Evolutionary conservation across 2,888 invertebrate genomes (phyloP), one percentile per base, ranked within the genome.

Genomic region (Sericinus montela): DNA sequence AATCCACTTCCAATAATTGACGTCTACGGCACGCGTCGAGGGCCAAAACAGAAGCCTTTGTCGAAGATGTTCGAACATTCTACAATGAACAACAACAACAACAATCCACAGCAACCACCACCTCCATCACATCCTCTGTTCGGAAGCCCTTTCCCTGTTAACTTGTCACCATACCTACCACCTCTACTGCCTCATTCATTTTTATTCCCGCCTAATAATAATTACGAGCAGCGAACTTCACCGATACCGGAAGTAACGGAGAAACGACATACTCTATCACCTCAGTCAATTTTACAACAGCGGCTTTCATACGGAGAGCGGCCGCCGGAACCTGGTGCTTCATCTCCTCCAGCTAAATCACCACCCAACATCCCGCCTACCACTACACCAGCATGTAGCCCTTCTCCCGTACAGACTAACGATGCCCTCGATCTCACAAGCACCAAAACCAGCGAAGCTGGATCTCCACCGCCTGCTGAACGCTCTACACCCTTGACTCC

Each of bases 1-100:
- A 97, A 97, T 77, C 96, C 96, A 0, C 75, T 94, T 30, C 94
- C 95, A 0, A 94, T 97, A 11, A 96, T 98, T 47, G 97, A 97
- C 74, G 94, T 97, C 0, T 97, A 97, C 67, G 97, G 97, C 25
- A 96, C 96, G 0, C 90, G 97, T 3, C 91, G 97, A 1, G 97
- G 97, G 0, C 97, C 97, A 0, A 95, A 96, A 64, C 92, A 91
- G 57, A 86, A 88, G 49, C 71, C 84, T 0, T 55, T 81, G 28
- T 71, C 75, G 5, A 87, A 87, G 59, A 74, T 81, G 64, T 81
- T 77, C 37, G 85, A 86, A 15, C 78, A 75, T 38, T 75, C 74
- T 13, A 55, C 63, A 2, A 74, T 80, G 0, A 70, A 67, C 36
- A 70, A 67, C 36, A 68, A 66, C 51, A 80, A 71, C 51, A 80